Percentiles rank a stretch among this genome's conserved stretches.
Evolutionary conservation across 1,140 invertebrate species (phyloP).

Genomic region (Lepidurus arcticus): DNA sequence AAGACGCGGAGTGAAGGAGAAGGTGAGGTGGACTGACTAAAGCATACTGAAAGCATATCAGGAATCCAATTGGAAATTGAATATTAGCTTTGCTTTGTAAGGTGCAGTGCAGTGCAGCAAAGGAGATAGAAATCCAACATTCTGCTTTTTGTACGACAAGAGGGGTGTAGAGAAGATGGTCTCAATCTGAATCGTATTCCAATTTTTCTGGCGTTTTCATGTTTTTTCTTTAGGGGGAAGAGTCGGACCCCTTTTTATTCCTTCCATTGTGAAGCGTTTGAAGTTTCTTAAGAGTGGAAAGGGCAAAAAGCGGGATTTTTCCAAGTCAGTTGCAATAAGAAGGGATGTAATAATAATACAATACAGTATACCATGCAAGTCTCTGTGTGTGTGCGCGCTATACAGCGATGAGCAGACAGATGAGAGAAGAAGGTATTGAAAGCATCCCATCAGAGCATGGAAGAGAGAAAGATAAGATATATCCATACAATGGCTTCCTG

Average conservation of each 20-base stretch:
- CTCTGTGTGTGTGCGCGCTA: conserved; percentile 33
- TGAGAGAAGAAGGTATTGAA: conserved; percentile 24
- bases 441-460: conserved; percentile 20
- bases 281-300: neutral
- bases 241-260: neutral
- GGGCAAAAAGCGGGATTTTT: neutral
- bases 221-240: neutral
- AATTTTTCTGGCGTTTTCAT: neutral
- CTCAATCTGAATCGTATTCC: neutral
- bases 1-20: neutral
- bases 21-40: conserved; percentile 10
- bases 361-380: neutral
- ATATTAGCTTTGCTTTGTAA: conserved; percentile 22
- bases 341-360: conserved; percentile 15
- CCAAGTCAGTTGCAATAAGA: conserved; percentile 13
- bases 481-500: conserved; percentile 37
- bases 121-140: neutral
- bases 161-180: neutral
- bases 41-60: conserved; percentile 19
- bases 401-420: conserved; percentile 29
- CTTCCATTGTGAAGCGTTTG: neutral
- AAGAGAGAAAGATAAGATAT: conserved; percentile 36
- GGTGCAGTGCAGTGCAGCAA: neutral
- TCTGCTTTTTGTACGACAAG: neutral
- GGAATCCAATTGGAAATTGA: conserved; percentile 22